Evolutionary conservation across 1,140 invertebrate species (phyloP), one percentile per base, ranked within the genome.

Genomic region (Drosophila kurseongensis): DNA sequence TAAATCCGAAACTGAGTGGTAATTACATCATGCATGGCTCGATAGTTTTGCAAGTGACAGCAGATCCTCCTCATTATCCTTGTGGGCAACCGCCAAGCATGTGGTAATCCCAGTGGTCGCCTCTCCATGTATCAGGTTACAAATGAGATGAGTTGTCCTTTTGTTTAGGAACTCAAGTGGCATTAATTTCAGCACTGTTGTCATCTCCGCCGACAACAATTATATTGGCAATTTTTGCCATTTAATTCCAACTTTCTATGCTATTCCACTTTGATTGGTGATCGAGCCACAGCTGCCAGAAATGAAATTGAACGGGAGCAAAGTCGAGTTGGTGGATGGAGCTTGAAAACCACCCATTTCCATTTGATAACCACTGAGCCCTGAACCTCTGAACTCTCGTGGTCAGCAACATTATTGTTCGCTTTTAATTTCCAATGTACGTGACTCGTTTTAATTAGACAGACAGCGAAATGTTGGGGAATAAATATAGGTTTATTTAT

Each of bases 391-490:
- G 29, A 59, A 67, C 54, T 76, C 56, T 61, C 76, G 74, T 77
- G 74, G 74, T 77, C 74, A 68, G 44, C 48, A 40, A 51, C 48
- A 77, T 51, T 77, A 73, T 67, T 42, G 62, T 51, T 38, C 62
- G 62, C 62, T 77, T 77, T 77, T 77, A 77, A 77, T 77, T 77
- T 69, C 41, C 65, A 69, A 60, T 69, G 52, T 69, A 77, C 75
- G 75, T 77, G 75, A 69, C 74, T 77, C 47, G 74, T 61, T 77
- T 77, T 77, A 77, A 77, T 77, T 77, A 77, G 74, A 40, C 47
- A 42, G 29, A 18, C 41, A 38, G 45, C 55, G 36, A 57, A 35
- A 40, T 36, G 38, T 16, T 18, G 42, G n/a, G 8, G 18, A 51
- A 55, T 38, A 51, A 61, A 62, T 66, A 50, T 35, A 10, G 1